Evolutionary conservation across 2,888 invertebrate genomes (phyloP), one percentile per base, ranked within the genome.

Genomic region (Trichogramma dendrolimi): DNA sequence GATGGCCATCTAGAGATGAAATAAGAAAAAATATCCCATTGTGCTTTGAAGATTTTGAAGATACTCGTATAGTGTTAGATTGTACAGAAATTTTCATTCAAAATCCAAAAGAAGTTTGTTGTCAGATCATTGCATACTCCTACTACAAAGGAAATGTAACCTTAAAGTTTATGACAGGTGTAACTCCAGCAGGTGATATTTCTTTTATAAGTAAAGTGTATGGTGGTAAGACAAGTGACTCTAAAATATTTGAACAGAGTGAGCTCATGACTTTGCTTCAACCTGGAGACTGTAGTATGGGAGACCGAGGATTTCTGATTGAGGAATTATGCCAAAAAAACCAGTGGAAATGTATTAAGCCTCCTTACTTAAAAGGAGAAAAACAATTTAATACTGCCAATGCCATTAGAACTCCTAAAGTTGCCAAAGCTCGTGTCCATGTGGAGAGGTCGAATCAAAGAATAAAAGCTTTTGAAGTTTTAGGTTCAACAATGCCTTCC

Each of bases 51-150:
- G 60, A 63, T 10, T 73, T 68, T 67, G 54, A 61, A 54, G 62
- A 70, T 59, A 67, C 67, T n/a, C 47, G 69, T 44, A 64, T 72
- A 11, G 68, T 72, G 0, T 57, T 73, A n/a, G 72, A 73, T 66
- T 71, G 69, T 48, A 71, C 68, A 4, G 71, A 73, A 60, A 66
- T 72, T 43, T 41, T 53, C 47, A 64, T 71, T 11, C 67, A 72
- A 57, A 62, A 64, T 51, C 68, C 71, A 14, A 66, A 66, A 40
- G 66, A 66, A 43, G 14, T 62, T 11, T 60, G 63, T 38, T 62
- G 64, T 55, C 62, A 65, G 60, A 40, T 70, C 6, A 39, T 64
- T 27, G 69, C 70, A 0, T 69, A 70, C 61, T 72, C 71, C 0
- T 53, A 64, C 14, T 71, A 72, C 56, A 72, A 72, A 63, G 55